A percentile compares a stretch with the other conserved stretches of the same genome.
These are phyloP conservation scores for Chrysocyon brachyurus DNA, from an alignment of 2,797 vertebrate species.

Conservation along the genomic window DNA sequence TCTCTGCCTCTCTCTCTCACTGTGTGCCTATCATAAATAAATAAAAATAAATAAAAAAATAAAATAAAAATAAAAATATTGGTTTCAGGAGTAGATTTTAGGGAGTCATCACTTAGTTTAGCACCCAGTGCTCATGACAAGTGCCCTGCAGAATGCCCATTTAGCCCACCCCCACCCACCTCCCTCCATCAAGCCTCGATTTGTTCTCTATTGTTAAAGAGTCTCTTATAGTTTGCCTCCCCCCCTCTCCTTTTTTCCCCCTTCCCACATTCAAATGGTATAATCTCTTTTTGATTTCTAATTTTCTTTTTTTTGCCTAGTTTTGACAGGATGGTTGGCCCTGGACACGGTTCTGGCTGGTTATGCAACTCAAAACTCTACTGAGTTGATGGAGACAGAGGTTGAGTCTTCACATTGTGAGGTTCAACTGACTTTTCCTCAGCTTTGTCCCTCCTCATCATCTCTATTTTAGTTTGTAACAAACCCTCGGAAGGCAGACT, in stretches of 20 bases:
- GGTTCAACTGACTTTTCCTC: slow-evolving; percentile 55
- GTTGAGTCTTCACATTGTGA: slow-evolving; percentile 53
- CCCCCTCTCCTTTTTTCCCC: not conserved
- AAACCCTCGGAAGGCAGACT: slow-evolving; percentile 52
- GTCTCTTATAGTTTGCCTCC: not conserved
- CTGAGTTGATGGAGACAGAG: slow-evolving; percentile 47
- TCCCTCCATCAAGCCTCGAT: not conserved
- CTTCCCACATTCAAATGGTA: not conserved
- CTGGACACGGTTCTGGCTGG: not conserved
- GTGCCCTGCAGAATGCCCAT: not conserved
- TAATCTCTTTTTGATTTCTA: not conserved
- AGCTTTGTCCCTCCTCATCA: slow-evolving; percentile 40
- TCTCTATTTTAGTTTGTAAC: slow-evolving; percentile 36
- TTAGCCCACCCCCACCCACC: not conserved
- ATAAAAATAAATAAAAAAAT: too few relatives aligned
- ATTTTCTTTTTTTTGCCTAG: not conserved
- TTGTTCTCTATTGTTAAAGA: not conserved
- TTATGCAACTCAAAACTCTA: slow-evolving; percentile 28
- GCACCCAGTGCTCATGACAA: not conserved
- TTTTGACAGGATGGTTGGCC: not conserved
- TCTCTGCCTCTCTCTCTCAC: too few relatives aligned
- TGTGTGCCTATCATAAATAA: too few relatives aligned
- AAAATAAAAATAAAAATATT: not conserved
- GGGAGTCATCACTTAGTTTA: not conserved
- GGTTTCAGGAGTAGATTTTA: not conserved